Percentiles rank a stretch among this genome's conserved stretches.
phyloP scores from a whole-genome alignment of 2,113 vertebrate genomes.

The Onychostruthus taczanowskii region DNA sequence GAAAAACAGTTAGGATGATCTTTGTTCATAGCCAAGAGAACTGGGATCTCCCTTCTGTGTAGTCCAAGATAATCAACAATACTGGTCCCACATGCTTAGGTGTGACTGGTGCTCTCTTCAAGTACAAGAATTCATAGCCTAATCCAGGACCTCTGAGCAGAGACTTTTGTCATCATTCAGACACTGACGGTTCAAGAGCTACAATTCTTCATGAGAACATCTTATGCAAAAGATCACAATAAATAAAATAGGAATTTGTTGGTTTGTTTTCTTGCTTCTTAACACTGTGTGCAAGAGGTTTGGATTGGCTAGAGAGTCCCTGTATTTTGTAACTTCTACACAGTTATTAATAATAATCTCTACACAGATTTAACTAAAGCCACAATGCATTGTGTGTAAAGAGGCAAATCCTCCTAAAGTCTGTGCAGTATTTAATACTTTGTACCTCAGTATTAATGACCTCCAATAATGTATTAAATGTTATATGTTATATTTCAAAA shows the following conservation, averaged over 20 bases:
- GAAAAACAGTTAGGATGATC: neutral
- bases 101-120: neutral
- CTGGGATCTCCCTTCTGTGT: neutral
- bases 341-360: too few species aligned
- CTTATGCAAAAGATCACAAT: neutral
- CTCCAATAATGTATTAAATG: neutral
- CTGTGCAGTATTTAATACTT: neutral
- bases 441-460: neutral
- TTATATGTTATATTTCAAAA: neutral
- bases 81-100: neutral
- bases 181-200: neutral
- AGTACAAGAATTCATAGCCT: neutral
- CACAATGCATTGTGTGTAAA: neutral
- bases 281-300: rapidly evolving
- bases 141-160: neutral
- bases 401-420: neutral
- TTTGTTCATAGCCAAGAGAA: neutral
- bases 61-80: neutral
- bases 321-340: neutral
- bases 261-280: neutral
- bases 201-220: neutral
- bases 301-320: neutral
- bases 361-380: neutral
- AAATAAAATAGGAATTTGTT: neutral
- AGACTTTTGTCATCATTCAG: neutral